Evolutionary conservation across 2,888 invertebrate species (phyloP), one percentile per base, ranked within the genome.

Genomic region (Ptychoptera albimana): DNA sequence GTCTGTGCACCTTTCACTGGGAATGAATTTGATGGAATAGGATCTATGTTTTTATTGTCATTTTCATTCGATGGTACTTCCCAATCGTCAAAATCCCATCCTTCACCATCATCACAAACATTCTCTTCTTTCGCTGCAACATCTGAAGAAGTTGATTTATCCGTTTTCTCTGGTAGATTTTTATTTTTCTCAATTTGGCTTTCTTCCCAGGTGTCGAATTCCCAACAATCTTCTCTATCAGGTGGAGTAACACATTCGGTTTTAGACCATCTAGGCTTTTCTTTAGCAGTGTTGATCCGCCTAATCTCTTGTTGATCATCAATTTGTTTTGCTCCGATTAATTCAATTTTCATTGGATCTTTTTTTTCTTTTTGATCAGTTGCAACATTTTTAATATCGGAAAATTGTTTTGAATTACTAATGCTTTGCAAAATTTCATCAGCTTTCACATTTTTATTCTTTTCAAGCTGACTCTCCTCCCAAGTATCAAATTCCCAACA

Each of bases 1-100:
- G 43, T 61, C 63, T 45, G 59, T 58, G 45, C 60, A 61, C 46
- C 57, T 60, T 46, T 59, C 60, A 23, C 23, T 5, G 23, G 23
- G 23, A 23, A 23, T 3, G 23, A 23, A 23, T 7, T 23, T 7
- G 23, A 5, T 23, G 23, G 7, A 5, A 5, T 23, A 23, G 23
- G 7, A 5, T 23, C 23, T 23, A 23, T 5, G 7, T 23, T 23
- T 23, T 23, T 23, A 23, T 23, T 23, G 3, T 23, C 23, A 23
- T 23, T 23, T 23, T 23, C 23, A 23, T 23, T 7, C 3, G 23
- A 23, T 5, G 23, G 23, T n/a, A 41, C 46, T 35, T 38, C 45
- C 46, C 43, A 40, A 15, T 44, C 42, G 37, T 48, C 45, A 38
- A 44, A 29, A 38, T 43, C 49, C 44, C 47, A 48, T 34, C 43